A percentile compares a stretch with the other conserved stretches of the same genome.
phyloP scores from a whole-genome alignment of 2,113 vertebrate species.

The Todiramphus chloris region DNA sequence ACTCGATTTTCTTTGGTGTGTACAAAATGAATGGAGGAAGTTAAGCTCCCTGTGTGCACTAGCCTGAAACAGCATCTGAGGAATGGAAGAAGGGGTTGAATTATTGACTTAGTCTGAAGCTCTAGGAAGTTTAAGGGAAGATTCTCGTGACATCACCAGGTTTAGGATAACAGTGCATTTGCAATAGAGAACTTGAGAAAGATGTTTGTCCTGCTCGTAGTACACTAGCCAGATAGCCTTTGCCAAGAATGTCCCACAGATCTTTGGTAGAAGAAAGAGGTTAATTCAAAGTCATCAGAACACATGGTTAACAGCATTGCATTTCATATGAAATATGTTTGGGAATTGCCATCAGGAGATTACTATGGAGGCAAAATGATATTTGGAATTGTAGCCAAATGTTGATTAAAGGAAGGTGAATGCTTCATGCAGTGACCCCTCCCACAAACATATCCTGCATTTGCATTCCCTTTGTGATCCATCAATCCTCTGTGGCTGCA shows the following conservation, averaged over 20 bases:
- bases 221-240: not conserved
- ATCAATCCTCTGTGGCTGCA: not conserved
- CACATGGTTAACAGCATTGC: not conserved
- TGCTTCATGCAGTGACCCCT: not conserved
- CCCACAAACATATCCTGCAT: not conserved
- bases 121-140: not conserved
- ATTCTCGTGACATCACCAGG: not conserved
- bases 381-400: not conserved
- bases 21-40: constrained; percentile 11
- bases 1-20: not conserved
- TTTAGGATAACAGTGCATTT: not conserved
- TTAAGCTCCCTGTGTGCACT: not conserved
- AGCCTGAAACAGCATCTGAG: not conserved
- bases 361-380: not conserved
- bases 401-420: not conserved
- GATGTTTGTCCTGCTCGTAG: rapidly evolving
- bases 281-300: not conserved
- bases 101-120: not conserved
- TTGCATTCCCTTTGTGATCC: not conserved
- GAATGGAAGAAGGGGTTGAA: not conserved
- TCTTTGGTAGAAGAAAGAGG: not conserved
- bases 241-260: not conserved
- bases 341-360: not conserved
- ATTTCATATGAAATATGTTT: not conserved
- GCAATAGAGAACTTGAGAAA: not conserved